Percentiles rank a stretch among this genome's conserved stretches.
Conservation (phyloP, 1,140 invertebrate genomes). For the Drosophila lini region DNA sequence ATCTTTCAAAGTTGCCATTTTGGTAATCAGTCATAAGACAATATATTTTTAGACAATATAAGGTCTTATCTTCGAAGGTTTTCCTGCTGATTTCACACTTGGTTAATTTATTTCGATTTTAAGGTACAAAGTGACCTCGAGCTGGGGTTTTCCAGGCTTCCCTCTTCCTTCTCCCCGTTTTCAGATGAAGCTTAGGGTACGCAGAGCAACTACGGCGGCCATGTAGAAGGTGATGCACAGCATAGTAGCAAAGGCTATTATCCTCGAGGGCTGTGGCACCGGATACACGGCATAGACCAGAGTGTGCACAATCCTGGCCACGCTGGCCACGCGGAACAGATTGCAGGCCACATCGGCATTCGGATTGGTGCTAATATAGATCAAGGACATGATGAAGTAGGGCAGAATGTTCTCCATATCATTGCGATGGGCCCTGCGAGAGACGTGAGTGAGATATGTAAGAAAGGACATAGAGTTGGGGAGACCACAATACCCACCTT, state of each 20-base stretch:
- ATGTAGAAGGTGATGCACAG: slow-evolving; percentile 86
- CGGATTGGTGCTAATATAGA: slow-evolving; percentile 87
- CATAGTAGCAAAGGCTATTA: slow-evolving; percentile 85
- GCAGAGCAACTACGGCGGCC: slow-evolving; percentile 80
- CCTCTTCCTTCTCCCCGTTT: not conserved
- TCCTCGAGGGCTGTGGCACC: slow-evolving; percentile 87
- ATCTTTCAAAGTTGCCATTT: no score
- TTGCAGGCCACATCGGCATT: slow-evolving; percentile 84
- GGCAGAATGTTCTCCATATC: slow-evolving; percentile 89
- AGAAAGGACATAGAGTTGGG: no score
- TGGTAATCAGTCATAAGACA: not conserved
- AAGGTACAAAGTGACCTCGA: slow-evolving; percentile 4
- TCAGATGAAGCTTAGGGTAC: slow-evolving; percentile 65
- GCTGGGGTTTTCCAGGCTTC: not conserved
- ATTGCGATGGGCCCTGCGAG: slow-evolving; percentile 88
- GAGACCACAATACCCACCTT: slow-evolving; percentile 51
- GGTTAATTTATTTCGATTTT: slow-evolving; percentile 2
- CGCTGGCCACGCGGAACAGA: slow-evolving; percentile 86
- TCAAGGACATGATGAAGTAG: slow-evolving; percentile 87
- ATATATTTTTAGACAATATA: not conserved
- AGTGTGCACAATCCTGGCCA: slow-evolving; percentile 87
- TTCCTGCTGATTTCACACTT: not conserved
- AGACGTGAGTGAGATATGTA: no score
- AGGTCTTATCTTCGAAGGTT: not conserved
- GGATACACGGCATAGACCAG: slow-evolving; percentile 86